Conservation (phyloP, 2,113 vertebrate genomes). For the Nannospalax galili region DNA sequence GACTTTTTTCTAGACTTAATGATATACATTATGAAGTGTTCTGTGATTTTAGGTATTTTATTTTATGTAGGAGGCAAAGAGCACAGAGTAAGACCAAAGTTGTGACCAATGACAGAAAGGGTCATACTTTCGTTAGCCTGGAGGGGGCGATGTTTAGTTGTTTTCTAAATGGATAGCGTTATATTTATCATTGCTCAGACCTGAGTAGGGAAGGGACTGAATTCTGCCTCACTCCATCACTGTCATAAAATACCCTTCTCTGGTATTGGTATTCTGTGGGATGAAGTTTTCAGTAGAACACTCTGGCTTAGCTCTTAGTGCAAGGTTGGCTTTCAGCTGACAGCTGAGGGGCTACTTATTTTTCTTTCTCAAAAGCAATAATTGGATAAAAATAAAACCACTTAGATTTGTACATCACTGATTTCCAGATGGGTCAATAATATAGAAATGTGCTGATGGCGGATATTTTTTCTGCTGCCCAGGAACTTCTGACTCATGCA, state of each 20-base stretch:
- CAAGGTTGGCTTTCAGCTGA: constrained; percentile 38
- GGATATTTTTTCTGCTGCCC: not conserved
- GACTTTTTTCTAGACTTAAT: not conserved
- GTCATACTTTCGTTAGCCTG: not conserved
- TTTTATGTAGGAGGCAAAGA: not conserved
- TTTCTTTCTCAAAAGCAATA: constrained; percentile 62
- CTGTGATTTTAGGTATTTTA: fast-evolving
- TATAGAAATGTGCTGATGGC: constrained; percentile 12
- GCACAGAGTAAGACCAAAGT: fast-evolving
- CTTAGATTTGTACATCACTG: constrained; percentile 14
- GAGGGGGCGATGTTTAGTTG: not conserved
- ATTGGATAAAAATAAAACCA: constrained; percentile 62
- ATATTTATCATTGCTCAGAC: not conserved
- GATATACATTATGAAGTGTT: not conserved
- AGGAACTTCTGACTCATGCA: constrained; percentile 8
- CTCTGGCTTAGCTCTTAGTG: not conserved
- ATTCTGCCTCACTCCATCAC: not conserved
- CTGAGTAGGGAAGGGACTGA: not conserved
- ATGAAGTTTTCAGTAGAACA: not conserved
- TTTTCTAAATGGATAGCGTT: not conserved
- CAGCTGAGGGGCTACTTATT: constrained; percentile 47
- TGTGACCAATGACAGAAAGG: not conserved
- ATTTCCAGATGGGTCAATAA: constrained; percentile 62
- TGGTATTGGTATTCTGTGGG: not conserved
- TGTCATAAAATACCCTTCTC: constrained; percentile 10